Evolutionary conservation across 2,113 vertebrate species (phyloP).

Genomic region (Oceanites oceanicus): DNA sequence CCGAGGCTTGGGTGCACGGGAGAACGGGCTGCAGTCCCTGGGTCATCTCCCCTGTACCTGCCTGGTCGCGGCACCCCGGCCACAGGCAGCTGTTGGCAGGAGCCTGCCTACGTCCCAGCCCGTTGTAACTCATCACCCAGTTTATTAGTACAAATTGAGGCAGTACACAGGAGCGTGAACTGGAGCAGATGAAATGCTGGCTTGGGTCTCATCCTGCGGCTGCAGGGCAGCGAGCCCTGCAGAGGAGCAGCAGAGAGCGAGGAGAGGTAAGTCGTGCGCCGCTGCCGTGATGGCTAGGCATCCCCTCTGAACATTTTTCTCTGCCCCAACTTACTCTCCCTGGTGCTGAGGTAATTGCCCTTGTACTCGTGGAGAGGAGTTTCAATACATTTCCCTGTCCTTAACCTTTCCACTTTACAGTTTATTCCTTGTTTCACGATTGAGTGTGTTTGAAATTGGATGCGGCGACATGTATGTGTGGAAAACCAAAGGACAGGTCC

Average conservation of each 20-base stretch:
- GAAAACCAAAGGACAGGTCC: background rate
- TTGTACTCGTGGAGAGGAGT: background rate
- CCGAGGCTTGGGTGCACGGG: accelerated
- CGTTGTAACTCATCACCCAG: background rate
- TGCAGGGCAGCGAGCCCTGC: accelerated
- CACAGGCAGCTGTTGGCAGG: background rate
- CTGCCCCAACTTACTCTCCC: background rate
- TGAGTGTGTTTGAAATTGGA: slow-evolving; percentile 1
- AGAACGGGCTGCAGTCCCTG: background rate
- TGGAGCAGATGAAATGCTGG: background rate
- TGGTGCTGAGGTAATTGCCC: background rate
- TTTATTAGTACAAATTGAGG: background rate
- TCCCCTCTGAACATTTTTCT: background rate
- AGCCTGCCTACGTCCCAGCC: background rate
- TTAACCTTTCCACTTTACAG: background rate
- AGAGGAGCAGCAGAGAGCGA: background rate
- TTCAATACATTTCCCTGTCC: background rate
- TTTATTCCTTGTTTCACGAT: background rate
- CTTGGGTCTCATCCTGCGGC: background rate
- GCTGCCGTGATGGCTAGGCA: background rate
- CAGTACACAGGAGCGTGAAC: accelerated
- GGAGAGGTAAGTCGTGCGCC: accelerated
- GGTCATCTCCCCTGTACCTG: background rate
- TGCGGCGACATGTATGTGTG: accelerated
- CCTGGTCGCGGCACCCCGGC: background rate